A percentile compares a stretch with the other conserved stretches of the same genome.
Evolutionary conservation across 2,113 vertebrate genomes (phyloP).

Genomic region (Prolemur simus): DNA sequence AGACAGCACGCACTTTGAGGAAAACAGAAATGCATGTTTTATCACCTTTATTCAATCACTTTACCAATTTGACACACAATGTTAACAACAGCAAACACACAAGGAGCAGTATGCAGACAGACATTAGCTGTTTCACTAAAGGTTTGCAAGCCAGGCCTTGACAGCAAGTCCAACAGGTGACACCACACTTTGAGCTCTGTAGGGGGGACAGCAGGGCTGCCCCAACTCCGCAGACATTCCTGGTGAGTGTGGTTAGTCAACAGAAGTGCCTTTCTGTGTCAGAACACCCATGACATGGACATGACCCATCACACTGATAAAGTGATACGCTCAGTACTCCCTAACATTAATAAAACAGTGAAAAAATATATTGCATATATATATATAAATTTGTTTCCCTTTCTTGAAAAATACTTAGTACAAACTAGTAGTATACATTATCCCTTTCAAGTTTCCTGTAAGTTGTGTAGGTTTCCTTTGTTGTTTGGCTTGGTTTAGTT

Average conservation of each 20-base stretch:
- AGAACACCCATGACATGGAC: constrained; percentile 65
- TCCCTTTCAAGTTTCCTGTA: constrained; percentile 84
- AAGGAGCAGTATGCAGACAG: constrained; percentile 67
- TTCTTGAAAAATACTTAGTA: constrained; percentile 85
- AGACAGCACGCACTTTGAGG: background rate
- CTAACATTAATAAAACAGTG: constrained; percentile 83
- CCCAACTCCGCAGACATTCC: constrained; percentile 35
- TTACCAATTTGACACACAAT: constrained; percentile 78
- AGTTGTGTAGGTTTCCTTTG: constrained; percentile 52
- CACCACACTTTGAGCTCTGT: constrained; percentile 50
- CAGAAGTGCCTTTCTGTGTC: constrained; percentile 71
- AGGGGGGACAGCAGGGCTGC: constrained; percentile 62
- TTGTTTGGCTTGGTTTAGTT: constrained; percentile 57
- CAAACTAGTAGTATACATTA: constrained; percentile 81
- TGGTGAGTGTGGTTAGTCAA: constrained; percentile 70
- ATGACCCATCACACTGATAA: constrained; percentile 77
- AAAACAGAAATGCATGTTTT: constrained; percentile 50
- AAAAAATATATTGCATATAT: constrained; percentile 86
- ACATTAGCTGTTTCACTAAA: constrained; percentile 70
- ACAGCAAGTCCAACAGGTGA: constrained; percentile 68
- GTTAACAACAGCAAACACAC: constrained; percentile 75
- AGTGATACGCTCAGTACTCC: constrained; percentile 78
- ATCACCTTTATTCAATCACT: constrained; percentile 86
- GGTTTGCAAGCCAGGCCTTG: constrained; percentile 70
- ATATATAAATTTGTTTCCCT: constrained; percentile 81